These are phyloP conservation scores for Diuraphis noxia DNA, from an alignment of 1,140 invertebrate genomes.

Conservation along the genomic window DNA sequence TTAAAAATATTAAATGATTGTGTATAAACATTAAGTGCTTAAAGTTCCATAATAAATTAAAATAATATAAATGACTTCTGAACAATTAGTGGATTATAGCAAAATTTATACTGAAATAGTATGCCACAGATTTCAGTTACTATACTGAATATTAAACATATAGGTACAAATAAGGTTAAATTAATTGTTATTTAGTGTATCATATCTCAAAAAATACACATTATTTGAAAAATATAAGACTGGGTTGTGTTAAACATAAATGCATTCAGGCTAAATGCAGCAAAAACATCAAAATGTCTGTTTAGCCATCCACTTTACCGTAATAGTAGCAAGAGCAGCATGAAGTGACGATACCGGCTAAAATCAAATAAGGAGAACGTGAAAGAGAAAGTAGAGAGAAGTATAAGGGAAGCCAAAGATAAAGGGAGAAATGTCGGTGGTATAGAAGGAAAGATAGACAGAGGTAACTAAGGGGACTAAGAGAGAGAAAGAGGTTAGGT, in stretches of 20 bases:
- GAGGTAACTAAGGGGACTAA: not conserved
- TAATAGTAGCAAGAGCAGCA: not conserved
- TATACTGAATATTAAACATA: not conserved
- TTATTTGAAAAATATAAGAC: not conserved
- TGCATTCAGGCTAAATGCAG: not conserved
- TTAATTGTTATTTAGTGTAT: not conserved
- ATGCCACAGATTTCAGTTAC: no score
- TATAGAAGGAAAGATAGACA: not conserved
- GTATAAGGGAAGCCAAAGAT: not conserved
- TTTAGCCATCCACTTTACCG: not conserved
- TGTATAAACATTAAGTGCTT: not conserved
- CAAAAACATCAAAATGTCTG: not conserved
- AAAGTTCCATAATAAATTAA: not conserved
- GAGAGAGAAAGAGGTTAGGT: not conserved
- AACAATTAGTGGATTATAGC: not conserved
- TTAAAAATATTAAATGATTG: not conserved
- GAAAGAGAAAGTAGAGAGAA: not conserved
- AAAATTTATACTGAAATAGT: not conserved
- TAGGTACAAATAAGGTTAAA: not conserved
- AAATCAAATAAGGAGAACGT: not conserved
- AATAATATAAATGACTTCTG: not conserved
- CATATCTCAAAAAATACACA: not conserved
- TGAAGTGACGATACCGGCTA: not conserved
- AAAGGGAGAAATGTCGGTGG: not conserved
- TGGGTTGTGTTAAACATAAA: not conserved